Conservation (phyloP, 2,888 invertebrate genomes). For the Drosophila melanosoma region DNA sequence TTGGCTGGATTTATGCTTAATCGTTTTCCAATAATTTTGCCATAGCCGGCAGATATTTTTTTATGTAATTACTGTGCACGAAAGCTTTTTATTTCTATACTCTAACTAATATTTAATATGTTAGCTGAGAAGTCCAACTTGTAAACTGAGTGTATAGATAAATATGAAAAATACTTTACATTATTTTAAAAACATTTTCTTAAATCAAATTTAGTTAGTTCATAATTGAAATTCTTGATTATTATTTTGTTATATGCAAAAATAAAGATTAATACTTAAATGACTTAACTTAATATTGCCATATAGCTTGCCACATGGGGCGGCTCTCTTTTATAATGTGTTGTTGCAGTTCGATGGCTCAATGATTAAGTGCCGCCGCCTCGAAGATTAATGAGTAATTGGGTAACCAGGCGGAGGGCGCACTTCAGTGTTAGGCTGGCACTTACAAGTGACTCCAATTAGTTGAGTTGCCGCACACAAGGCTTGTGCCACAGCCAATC, state of each 20-base stretch:
- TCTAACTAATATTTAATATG: neutral
- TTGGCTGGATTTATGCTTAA: constrained; percentile 54
- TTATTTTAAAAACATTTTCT: neutral
- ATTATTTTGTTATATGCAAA: neutral
- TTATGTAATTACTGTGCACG: constrained; percentile 27
- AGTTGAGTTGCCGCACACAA: constrained; percentile 43
- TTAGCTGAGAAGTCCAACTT: neutral
- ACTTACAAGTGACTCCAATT: constrained; percentile 50
- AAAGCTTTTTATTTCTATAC: constrained; percentile 17
- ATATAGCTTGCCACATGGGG: neutral
- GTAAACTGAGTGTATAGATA: neutral
- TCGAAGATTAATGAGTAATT: constrained; percentile 56
- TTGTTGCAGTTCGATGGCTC: constrained; percentile 35
- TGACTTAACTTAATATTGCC: neutral
- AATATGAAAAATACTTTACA: neutral
- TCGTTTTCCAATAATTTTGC: constrained; percentile 66
- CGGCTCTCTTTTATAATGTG: constrained; percentile 20
- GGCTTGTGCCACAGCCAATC: constrained; percentile 37
- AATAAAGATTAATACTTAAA: neutral
- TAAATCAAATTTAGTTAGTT: neutral
- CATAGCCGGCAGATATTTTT: constrained; percentile 50
- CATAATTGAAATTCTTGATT: neutral
- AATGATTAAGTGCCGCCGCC: constrained; percentile 51
- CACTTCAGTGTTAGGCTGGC: constrained; percentile 31
- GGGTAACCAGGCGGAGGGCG: constrained; percentile 12